Conservation (phyloP, 2,797 vertebrate species). For the Cynodonichthys magdalenae region DNA sequence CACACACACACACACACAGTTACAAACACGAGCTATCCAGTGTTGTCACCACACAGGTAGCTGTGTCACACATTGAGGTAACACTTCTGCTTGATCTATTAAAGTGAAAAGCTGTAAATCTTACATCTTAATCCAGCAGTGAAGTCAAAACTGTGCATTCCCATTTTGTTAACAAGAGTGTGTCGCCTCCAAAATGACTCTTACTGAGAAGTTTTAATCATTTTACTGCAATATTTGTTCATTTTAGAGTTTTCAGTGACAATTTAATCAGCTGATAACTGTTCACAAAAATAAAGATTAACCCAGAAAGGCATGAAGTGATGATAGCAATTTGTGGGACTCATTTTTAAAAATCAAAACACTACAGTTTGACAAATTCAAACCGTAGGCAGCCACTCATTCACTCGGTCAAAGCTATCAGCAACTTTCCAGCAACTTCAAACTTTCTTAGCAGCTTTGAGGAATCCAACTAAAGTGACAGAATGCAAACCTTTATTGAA, state of each 20-base stretch:
- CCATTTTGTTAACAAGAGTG: neutral
- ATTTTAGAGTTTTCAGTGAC: no score
- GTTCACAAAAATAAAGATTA: no score
- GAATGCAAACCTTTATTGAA: no score
- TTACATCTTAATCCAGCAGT: neutral
- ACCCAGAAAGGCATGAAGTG: no score
- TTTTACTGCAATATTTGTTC: no score
- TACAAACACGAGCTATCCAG: slow-evolving; percentile 6
- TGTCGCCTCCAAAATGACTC: no score
- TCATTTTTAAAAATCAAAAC: no score
- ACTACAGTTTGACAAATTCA: no score
- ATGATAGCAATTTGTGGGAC: no score
- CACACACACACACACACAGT: slow-evolving; percentile 18
- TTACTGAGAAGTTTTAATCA: no score
- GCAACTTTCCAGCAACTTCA: no score
- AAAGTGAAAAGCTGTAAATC: neutral
- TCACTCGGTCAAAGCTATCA: neutral
- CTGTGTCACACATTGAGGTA: neutral
- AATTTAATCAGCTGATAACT: no score
- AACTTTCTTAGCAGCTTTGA: neutral
- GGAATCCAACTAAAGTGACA: neutral
- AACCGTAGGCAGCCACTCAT: neutral
- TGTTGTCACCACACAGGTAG: neutral
- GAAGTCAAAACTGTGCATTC: neutral
- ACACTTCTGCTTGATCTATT: slow-evolving; percentile 2